Evolutionary conservation across 2,888 invertebrate species (phyloP).

Genomic region (Ophion slaviceki): DNA sequence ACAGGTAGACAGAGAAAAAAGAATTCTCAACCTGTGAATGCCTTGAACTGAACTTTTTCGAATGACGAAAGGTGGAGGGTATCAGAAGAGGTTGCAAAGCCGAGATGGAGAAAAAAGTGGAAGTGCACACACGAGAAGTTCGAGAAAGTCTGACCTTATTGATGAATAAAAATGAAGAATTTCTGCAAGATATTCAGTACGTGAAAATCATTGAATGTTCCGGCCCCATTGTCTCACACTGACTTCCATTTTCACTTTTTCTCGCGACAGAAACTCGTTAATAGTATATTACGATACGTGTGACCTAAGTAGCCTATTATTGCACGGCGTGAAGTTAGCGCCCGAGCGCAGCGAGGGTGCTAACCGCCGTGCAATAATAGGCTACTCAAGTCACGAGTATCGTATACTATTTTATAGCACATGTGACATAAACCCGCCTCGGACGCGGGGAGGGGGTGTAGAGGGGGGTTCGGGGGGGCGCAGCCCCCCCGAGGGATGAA

Average conservation of each 20-base stretch:
- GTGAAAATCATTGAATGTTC: constrained; percentile 8
- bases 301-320: no score
- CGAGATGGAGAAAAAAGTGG: constrained; percentile 48
- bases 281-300: no score
- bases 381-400: no score
- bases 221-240: neutral
- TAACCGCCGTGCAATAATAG: no score
- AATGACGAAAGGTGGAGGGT: constrained; percentile 50
- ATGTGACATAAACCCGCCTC: no score
- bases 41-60: neutral
- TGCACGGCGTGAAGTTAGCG: no score
- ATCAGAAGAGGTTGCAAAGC: constrained; percentile 52
- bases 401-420: no score
- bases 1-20: constrained; percentile 57
- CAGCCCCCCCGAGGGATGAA: no score
- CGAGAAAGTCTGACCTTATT: constrained; percentile 43
- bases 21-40: neutral
- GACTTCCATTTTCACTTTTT: neutral
- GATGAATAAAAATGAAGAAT: constrained; percentile 61
- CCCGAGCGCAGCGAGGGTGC: no score
- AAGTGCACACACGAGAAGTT: constrained; percentile 46
- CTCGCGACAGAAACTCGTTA: neutral
- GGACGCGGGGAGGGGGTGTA: no score
- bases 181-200: constrained; percentile 63
- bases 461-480: no score